Base-by-base conservation (phyloP, 2,797 vertebrate genomes). In the Rachycentron canadum region DNA sequence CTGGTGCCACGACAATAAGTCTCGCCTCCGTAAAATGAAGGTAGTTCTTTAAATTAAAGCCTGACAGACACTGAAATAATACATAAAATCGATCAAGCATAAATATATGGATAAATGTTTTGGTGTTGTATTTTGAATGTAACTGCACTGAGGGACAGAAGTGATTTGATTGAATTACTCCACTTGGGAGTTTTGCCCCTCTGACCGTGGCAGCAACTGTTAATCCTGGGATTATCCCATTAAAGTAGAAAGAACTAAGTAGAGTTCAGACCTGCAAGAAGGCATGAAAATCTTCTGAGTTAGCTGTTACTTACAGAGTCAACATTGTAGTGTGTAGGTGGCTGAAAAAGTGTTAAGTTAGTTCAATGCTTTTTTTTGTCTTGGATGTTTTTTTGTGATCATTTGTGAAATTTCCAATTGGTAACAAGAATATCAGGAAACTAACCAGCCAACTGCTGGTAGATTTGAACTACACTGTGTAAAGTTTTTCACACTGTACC, bases 1-100 rank as follows among this genome's bases (percentile, higher is more conserved):
- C 80, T 99, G 98, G 98, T 99, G 98, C 92, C 98, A 99, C 19
- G 98, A 99, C 92, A 99, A 99, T 86, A 99, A 99, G 93, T 99
- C 98, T 73, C 97, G 98, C 78, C 97, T 99, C 67, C 96, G 98
- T 83, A 99, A 99, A 92, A 99, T 99, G 98, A 99, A 99, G 96
- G 98, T 99, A 92, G 5, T 0, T 55, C 0, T 38, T 50, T 34
- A 55, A 49, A 25, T 60, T 47, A 2, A n/a, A 3, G 3, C 6
- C 21, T 26, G 12, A 58, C 11, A 56, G 23, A 62, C 53, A 4
- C 21, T 36, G 26, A 10, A 16, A 12, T 1, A 11, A 16, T 23
- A 28, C 16, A 56, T 1, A 5, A 16, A 55, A 14, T 5, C 10
- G 23, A 12, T 30, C 12, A 49, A 12, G 25, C 38, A 23, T 4